These are phyloP conservation scores for Dasypogon diadema DNA, from an alignment of 2,888 invertebrate genomes.

Conservation along the genomic window DNA sequence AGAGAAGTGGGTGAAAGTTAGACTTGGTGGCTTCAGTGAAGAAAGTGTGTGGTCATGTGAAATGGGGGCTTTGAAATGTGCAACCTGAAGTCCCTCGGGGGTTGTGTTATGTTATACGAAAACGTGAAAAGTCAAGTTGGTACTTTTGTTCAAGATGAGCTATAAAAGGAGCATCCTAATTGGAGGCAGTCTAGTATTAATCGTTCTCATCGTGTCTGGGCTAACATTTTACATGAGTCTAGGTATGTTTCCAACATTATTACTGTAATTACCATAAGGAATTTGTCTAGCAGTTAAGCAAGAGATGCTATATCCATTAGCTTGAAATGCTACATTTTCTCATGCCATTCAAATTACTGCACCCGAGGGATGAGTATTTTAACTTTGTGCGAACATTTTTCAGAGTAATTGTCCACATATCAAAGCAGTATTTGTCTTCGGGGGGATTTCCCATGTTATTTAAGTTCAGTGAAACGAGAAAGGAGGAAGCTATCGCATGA, in stretches of 20 bases:
- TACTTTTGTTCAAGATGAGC: slow-evolving; percentile 52
- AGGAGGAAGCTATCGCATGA: not conserved
- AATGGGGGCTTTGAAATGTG: not conserved
- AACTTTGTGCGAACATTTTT: slow-evolving; percentile 16
- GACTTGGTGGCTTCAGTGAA: not conserved
- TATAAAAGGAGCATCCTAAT: slow-evolving; percentile 64
- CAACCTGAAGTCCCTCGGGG: not conserved
- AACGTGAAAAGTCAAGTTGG: too few species aligned
- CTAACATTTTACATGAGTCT: slow-evolving; percentile 66
- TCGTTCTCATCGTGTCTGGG: slow-evolving; percentile 63
- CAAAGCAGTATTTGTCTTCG: slow-evolving; percentile 1
- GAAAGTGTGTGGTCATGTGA: not conserved
- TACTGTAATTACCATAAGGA: not conserved
- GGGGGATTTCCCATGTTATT: not conserved
- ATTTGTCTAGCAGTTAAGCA: not conserved
- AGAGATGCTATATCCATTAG: not conserved
- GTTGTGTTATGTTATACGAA: not conserved
- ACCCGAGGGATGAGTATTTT: not conserved
- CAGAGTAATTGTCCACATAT: not conserved
- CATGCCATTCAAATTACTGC: not conserved
- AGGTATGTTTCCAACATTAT: slow-evolving; percentile 62
- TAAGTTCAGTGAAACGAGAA: not conserved
- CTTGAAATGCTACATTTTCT: not conserved
- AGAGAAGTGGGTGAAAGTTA: not conserved
- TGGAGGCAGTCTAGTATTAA: slow-evolving; percentile 63